These are phyloP conservation scores for Hydrocynus forskahlii DNA, from an alignment of 2,797 vertebrate species.

Conservation along the genomic window DNA sequence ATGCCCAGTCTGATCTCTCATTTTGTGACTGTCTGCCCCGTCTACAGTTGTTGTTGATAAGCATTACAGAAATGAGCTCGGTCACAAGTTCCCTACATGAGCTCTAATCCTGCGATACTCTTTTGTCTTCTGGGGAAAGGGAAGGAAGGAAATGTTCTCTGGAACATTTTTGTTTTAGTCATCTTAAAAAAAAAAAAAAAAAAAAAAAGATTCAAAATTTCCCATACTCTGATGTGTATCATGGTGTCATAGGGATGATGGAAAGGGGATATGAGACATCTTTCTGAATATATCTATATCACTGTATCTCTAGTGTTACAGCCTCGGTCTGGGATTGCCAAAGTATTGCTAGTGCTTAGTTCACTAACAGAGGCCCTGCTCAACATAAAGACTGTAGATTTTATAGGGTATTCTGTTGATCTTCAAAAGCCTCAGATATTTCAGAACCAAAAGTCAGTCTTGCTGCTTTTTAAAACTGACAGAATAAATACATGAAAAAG, in stretches of 20 bases:
- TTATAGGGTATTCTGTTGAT: too few relatives aligned
- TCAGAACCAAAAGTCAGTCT: neutral
- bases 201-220: too few relatives aligned
- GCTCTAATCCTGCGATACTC: neutral
- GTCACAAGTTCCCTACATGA: slow-evolving; percentile 1
- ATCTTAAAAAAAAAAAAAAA: neutral
- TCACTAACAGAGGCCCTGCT: too few relatives aligned
- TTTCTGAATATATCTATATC: too few relatives aligned
- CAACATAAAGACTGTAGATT: too few relatives aligned
- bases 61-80: slow-evolving; percentile 8
- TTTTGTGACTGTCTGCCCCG: slow-evolving; percentile 17
- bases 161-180: neutral
- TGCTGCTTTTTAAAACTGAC: neutral
- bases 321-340: too few relatives aligned
- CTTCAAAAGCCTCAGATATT: neutral
- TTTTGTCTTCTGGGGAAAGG: neutral
- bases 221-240: too few relatives aligned
- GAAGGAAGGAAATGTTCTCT: neutral
- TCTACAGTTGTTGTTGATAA: slow-evolving; percentile 14
- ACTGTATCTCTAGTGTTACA: too few relatives aligned
- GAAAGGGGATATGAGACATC: too few relatives aligned
- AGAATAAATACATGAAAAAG: neutral
- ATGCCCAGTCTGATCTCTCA: slow-evolving; percentile 25
- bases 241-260: too few relatives aligned
- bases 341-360: too few relatives aligned